Percentiles rank a stretch among this genome's conserved stretches.
phyloP scores from a whole-genome alignment of 64 coral and sea anemone species.

The Porites lutea region DNA sequence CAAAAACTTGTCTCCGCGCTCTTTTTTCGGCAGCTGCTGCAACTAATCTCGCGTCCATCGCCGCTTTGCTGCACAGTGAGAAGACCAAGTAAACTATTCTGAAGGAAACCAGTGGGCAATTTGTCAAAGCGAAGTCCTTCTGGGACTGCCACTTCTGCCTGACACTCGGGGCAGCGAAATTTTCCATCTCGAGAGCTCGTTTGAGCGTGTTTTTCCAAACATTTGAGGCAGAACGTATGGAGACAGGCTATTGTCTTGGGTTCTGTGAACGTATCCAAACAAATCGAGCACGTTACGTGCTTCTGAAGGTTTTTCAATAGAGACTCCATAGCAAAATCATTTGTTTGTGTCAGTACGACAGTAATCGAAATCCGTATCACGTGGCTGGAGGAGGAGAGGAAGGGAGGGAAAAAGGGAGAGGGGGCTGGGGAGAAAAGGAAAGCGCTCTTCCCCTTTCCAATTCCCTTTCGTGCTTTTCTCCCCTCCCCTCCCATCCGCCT shows the following conservation, averaged over 20 bases:
- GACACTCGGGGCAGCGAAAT: conserved; percentile 37
- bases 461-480: too few relatives aligned
- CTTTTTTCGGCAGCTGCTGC: neutral
- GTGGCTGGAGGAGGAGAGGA: too few relatives aligned
- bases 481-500: too few relatives aligned
- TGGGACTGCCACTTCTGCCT: neutral
- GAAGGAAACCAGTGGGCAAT: conserved; percentile 31
- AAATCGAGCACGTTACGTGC: conserved; percentile 21
- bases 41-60: neutral
- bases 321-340: too few relatives aligned
- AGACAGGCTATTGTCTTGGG: conserved; percentile 19
- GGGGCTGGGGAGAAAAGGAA: too few relatives aligned
- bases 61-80: neutral
- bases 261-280: conserved; percentile 2
- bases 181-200: neutral
- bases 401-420: too few relatives aligned
- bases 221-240: conserved; percentile 21
- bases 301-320: too few relatives aligned
- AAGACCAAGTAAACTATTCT: conserved; percentile 41
- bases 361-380: too few relatives aligned
- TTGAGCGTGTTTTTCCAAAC: conserved; percentile 5
- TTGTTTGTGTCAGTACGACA: too few relatives aligned
- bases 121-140: conserved; percentile 12
- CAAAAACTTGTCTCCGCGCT: conserved; percentile 7
- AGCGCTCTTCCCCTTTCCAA: too few relatives aligned